Base-by-base conservation (phyloP, 1,140 invertebrate species). In the Drosophila ficusphila region DNA sequence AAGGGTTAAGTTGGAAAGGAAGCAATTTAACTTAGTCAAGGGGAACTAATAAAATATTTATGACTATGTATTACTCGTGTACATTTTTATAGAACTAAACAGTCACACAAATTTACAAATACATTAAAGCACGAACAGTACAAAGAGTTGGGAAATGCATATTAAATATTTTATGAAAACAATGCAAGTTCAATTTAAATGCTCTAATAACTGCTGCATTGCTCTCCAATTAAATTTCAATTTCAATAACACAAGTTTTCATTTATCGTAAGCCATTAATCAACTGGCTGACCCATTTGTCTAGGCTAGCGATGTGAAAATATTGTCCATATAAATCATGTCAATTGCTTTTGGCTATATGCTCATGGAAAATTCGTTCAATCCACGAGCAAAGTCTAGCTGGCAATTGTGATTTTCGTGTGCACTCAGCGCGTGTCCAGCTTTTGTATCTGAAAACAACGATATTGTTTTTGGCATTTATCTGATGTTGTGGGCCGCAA, bases 281-380 rank as follows among this genome's bases (percentile, higher is more conserved):
- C 44, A 79, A 79, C 16, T 19, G 33, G 33, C 38, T 78, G 75
- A 74, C 69, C 69, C 36, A 57, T 69, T 75, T 79, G 51, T 41
- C 27, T 38, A 52, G 23, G 34, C 49, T 39, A 48, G 36, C 58
- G 48, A 27, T 58, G 36, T 46, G 44, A 54, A 78, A 48, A 82
- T 58, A 61, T 74, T 53, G 53, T 42, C 25, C 47, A 53, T 67
- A 79, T 85, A 85, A 76, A 83, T 83, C 76, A 85, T 60, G 65
- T 76, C 76, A 72, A 76, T 34, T 54, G 60, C 27, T 51, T 23
- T 65, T 31, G 33, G 42, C 25, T 39, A 6, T 65, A 61, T 49
- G 62, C 58, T 29, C 25, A 18, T 29, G 42, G 42, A 67, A 67
- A 67, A 65, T 64, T 56, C 33, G 48, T 65, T 69, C 49, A 69